phyloP scores from a whole-genome alignment of 92 coral and sea anemone genomes.

The Zoanthus solanderi region DNA sequence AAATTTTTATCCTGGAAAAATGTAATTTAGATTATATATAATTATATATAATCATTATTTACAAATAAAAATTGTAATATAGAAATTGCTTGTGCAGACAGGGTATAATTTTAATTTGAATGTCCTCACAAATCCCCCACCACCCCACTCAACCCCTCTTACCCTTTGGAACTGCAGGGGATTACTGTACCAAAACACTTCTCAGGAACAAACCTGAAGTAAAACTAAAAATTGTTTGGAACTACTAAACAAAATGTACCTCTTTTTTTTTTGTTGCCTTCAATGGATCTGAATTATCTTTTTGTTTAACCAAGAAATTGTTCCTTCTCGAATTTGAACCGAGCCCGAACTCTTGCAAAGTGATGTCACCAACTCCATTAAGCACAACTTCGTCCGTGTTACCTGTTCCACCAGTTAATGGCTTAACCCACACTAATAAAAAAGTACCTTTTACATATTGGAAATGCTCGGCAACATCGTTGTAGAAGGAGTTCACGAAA shows the following conservation, averaged over 20 bases:
- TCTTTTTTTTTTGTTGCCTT: conserved; percentile 43
- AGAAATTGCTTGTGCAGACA: too few species aligned
- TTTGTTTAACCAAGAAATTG: conserved; percentile 78
- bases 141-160: too few species aligned
- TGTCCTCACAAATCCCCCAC: too few species aligned
- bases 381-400: conserved; percentile 71
- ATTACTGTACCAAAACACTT: too few species aligned
- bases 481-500: conserved; percentile 64
- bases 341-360: conserved; percentile 83
- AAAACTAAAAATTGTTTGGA: too few species aligned
- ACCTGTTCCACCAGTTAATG: conserved; percentile 19
- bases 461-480: conserved; percentile 78
- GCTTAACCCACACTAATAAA: conserved; percentile 78
- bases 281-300: conserved; percentile 78
- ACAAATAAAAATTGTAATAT: too few species aligned
- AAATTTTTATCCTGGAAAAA: too few species aligned
- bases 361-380: conserved; percentile 67
- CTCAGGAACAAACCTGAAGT: too few species aligned
- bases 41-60: too few species aligned
- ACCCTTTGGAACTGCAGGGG: too few species aligned
- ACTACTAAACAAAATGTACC: background rate
- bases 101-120: too few species aligned
- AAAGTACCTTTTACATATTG: conserved; percentile 79
- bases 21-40: too few species aligned
- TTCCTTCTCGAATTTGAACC: conserved; percentile 78